Conservation (phyloP, 1,140 invertebrate species). For the Cydia pomonella region DNA sequence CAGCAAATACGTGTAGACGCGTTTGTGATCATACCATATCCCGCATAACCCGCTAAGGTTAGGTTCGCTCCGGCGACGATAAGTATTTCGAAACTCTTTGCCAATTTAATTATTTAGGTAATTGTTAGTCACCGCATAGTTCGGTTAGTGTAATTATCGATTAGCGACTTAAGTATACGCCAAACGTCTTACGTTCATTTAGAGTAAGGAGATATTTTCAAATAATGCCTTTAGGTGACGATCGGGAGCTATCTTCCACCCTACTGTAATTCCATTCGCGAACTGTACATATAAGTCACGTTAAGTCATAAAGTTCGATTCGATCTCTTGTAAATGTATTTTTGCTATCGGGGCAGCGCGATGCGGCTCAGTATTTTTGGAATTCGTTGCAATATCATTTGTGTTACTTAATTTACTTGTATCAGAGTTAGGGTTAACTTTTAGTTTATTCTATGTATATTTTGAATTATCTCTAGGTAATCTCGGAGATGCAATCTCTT, state of each 20-base stretch:
- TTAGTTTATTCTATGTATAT: constrained; percentile 76
- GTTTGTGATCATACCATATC: constrained; percentile 81
- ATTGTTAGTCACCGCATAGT: constrained; percentile 77
- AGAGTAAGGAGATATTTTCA: constrained; percentile 78
- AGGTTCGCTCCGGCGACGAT: constrained; percentile 73
- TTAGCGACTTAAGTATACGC: constrained; percentile 80
- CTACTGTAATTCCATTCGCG: constrained; percentile 78
- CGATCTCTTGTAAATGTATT: constrained; percentile 80
- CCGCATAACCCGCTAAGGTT: constrained; percentile 74
- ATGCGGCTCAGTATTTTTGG: constrained; percentile 55
- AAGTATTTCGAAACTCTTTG: constrained; percentile 81
- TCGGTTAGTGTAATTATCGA: constrained; percentile 79
- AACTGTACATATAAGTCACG: constrained; percentile 78
- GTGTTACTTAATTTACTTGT: constrained; percentile 75
- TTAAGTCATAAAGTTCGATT: constrained; percentile 78
- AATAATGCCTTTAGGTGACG: constrained; percentile 76
- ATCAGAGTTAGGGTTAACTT: constrained; percentile 70
- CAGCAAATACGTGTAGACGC: constrained; percentile 93
- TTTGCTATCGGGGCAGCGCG: constrained; percentile 61
- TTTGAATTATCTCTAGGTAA: constrained; percentile 74
- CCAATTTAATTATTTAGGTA: constrained; percentile 80
- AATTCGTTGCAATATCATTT: constrained; percentile 74
- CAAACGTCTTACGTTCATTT: constrained; percentile 80
- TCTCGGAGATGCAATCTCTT: constrained; percentile 79
- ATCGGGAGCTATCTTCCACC: constrained; percentile 67